Base-by-base conservation (phyloP, 35 echinoderm and acorn worm genomes). In the Hemicentrotus pulcherrimus region DNA sequence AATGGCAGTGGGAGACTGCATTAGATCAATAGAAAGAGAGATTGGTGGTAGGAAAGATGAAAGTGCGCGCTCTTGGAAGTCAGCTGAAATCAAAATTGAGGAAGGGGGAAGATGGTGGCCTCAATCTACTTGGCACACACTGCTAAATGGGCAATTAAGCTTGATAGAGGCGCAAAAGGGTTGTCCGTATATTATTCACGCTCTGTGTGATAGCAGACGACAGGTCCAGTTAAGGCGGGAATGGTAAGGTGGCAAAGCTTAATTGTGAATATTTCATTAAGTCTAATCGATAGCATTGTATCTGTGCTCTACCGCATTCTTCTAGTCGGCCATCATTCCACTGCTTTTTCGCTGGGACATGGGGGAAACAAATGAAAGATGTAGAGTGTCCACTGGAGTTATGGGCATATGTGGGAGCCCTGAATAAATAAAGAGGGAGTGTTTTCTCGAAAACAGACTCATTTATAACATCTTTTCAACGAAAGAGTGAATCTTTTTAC, bases 181-280 rank as follows among this genome's bases (percentile, higher is more conserved):
- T n/a, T 78, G 22, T 78, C 65, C 65, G 65, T 78, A n/a, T 78
- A 78, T 78, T 78, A 78, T 78, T 78, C 65, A 78, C 65, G 65
- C 65, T 78, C 18, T 18, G 28, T 28, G 28, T n/a, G 65, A 15
- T 4, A 28, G 19, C 65, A 78, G 19, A 78, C 22, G 65, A 78
- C 65, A 8, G 65, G 65, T 8, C 28, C 4, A 30, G 28, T 78
- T 22, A 78, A 22, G 65, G 65, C 65, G 65, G 65, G 65, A 78
- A 78, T n/a, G 7, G 65, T 7, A 78, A 78, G 65, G 65, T 78
- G 65, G 65, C 19, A 78, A 78, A 78, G 65, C 28, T 78, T 78
- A 78, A 78, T 78, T 78, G 65, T 78, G 65, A 78, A 78, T 78
- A 78, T 78, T 78, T 78, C 65, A 78, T 78, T 78, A 78, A 78